A percentile compares a stretch with the other conserved stretches of the same genome.
Conservation (phyloP, 2,797 vertebrate species). For the Jordanella pulchra region DNA sequence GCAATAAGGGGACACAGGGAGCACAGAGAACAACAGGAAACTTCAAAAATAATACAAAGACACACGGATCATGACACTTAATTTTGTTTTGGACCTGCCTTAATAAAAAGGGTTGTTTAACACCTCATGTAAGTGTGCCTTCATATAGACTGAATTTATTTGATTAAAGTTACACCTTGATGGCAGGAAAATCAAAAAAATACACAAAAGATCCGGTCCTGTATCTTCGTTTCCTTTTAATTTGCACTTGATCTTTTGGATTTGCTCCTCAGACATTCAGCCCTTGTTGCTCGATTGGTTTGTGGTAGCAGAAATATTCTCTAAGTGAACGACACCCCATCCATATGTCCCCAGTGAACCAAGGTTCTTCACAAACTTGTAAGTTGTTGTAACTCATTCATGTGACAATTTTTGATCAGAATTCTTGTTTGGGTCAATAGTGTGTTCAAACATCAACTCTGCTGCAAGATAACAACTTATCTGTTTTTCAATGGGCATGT, state of each 20-base stretch:
- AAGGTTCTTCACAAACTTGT: no score
- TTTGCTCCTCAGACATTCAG: neutral
- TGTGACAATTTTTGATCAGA: neutral
- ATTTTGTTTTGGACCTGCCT: neutral
- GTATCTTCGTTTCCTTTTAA: neutral
- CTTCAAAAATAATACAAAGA: no score
- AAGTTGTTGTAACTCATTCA: neutral
- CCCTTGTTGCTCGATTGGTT: neutral
- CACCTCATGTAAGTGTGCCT: neutral
- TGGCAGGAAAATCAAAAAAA: neutral
- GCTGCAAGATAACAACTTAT: conserved; percentile 26
- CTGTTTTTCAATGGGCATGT: conserved; percentile 31
- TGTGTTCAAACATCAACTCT: conserved; percentile 10
- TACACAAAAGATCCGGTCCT: neutral
- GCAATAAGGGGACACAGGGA: no score
- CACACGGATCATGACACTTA: no score
- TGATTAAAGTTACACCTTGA: neutral
- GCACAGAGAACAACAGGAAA: no score
- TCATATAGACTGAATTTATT: neutral
- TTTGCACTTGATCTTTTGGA: neutral
- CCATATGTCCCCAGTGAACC: no score
- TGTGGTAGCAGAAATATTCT: neutral
- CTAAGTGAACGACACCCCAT: neutral
- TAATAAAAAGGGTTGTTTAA: neutral
- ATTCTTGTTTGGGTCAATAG: neutral